These are phyloP conservation scores for Sebastes alutus DNA, from an alignment of 2,797 vertebrate species.

Conservation along the genomic window DNA sequence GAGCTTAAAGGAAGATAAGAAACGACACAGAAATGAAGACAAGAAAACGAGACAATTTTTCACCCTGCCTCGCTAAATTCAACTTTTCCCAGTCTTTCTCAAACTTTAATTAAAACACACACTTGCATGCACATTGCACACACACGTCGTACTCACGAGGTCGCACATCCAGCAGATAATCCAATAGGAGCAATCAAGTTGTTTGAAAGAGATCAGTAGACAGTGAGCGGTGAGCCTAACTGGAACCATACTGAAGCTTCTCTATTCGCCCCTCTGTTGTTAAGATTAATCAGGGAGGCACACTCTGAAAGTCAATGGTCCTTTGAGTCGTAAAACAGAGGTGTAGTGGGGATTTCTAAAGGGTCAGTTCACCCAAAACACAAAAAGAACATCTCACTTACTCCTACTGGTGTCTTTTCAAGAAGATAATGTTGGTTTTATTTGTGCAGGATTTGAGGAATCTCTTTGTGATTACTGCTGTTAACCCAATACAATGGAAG, in stretches of 20 bases:
- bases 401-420: neutral
- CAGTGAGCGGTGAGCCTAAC: constrained; percentile 55
- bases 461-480: neutral
- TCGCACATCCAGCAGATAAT: constrained; percentile 68
- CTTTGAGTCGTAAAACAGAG: constrained; percentile 38
- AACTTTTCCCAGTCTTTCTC: constrained; percentile 71
- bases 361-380: constrained; percentile 27
- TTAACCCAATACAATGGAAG: neutral
- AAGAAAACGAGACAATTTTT: constrained; percentile 81
- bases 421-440: neutral
- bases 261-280: constrained; percentile 52
- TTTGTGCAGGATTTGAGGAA: neutral
- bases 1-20: constrained; percentile 80
- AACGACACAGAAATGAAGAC: constrained; percentile 76
- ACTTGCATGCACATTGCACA: constrained; percentile 69
- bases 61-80: constrained; percentile 77
- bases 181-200: constrained; percentile 67
- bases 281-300: constrained; percentile 68
- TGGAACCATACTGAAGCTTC: constrained; percentile 51
- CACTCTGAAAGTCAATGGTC: constrained; percentile 55
- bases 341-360: constrained; percentile 23
- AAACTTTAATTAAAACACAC: constrained; percentile 84
- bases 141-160: constrained; percentile 21
- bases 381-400: neutral
- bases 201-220: constrained; percentile 67